A percentile compares a stretch with the other conserved stretches of the same genome.
Conservation (phyloP, 2,888 invertebrate genomes). For the Melanchra persicariae region DNA sequence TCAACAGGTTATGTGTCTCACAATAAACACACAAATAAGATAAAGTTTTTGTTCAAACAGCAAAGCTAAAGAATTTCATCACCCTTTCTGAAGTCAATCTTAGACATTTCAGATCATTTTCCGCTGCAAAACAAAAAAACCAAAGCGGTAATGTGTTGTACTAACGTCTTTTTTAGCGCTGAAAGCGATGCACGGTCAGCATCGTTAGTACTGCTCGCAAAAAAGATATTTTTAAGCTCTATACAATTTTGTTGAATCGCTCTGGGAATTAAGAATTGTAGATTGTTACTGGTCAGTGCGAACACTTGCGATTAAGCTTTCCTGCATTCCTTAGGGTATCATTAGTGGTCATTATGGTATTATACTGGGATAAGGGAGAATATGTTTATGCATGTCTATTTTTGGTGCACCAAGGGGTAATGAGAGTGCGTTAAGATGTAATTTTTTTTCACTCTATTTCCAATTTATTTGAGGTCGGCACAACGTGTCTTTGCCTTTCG, state of each 20-base stretch:
- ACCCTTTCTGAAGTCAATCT: conserved; percentile 9
- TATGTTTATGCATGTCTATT: background rate
- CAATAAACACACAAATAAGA: too few relatives aligned
- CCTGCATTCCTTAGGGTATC: conserved; percentile 22
- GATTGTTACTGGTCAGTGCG: conserved; percentile 31
- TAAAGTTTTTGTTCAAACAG: too few relatives aligned
- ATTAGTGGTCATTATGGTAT: conserved; percentile 45
- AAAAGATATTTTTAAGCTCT: conserved; percentile 57
- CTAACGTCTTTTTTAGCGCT: conserved; percentile 64
- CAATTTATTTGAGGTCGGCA: too few relatives aligned
- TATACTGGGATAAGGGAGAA: background rate
- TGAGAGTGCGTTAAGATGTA: too few relatives aligned
- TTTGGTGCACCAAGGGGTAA: background rate
- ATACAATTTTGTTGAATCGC: conserved; percentile 50
- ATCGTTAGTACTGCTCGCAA: conserved; percentile 58
- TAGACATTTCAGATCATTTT: conserved; percentile 15
- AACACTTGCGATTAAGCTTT: conserved; percentile 28
- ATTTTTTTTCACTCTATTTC: too few relatives aligned
- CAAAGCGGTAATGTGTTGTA: conserved; percentile 55
- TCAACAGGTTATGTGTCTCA: too few relatives aligned
- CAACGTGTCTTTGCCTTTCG: too few relatives aligned
- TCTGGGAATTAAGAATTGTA: conserved; percentile 37
- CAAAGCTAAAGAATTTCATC: too few relatives aligned
- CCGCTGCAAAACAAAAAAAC: conserved; percentile 40
- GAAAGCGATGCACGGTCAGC: conserved; percentile 57